Base-by-base conservation (phyloP, 2,888 invertebrate species). In the Gymnoscelis rufifasciata region DNA sequence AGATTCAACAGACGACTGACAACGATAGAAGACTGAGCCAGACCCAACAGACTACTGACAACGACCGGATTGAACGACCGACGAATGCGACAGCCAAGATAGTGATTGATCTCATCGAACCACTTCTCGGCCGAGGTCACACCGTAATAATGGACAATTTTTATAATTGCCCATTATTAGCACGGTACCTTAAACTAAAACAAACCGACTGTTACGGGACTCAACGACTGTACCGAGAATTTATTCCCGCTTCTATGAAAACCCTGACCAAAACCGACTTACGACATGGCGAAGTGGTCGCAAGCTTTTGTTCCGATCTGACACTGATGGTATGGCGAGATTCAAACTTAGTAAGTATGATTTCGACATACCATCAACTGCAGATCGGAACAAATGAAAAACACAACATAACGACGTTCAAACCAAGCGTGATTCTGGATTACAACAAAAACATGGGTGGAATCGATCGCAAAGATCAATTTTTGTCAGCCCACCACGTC, bases 261-360 rank as follows among this genome's bases (percentile, higher is more conserved):
- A 41, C 42, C 5, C 0, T 53, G 1, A 43, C 36, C 1, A 55
- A 56, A 19, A 12, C 37, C 1, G 47, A 59, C 7, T 10, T 57
- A 13, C 38, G 44, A 41, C 39, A 38, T 7, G 56, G 54, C 10
- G 57, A 57, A 27, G 37, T 55, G 36, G 30, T 52, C 33, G 38
- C 33, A 0, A 43, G 10, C 10, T 28, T 10, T 10, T 28, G 28
- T 28, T 28, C 28, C 10, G 28, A 28, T 28, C 10, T 68, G 47
- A 51, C 78, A 67, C 48, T 83, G 66, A 54, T 78, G 73, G 38
- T 77, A 72, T 57, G 78, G 60, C 38, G 66, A 55, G 52, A 68
- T 51, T 35, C 59, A 11, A 65, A 62, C 28, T 10, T 64, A 12
- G 59, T 57, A 27, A 48, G 55, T 33, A 52, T 62, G 56, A 57